A percentile compares a stretch with the other conserved stretches of the same genome.
Evolutionary conservation across 1,140 invertebrate species (phyloP).

Genomic region (Lordiphosa stackelbergi): DNA sequence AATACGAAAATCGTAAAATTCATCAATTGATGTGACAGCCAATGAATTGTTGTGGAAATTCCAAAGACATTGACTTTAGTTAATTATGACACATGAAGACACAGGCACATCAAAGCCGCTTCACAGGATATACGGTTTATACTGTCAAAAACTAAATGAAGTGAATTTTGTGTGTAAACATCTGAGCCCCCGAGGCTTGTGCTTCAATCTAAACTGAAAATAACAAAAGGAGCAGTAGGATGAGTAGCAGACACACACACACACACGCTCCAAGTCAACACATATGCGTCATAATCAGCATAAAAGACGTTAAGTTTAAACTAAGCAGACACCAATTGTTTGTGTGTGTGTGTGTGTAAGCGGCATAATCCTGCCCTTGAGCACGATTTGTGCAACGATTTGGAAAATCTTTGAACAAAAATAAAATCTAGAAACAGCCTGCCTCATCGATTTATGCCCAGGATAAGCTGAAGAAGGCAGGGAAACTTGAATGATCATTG

Average conservation of each 20-base stretch:
- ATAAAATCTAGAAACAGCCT: conserved; percentile 47
- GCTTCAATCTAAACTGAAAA: conserved; percentile 60
- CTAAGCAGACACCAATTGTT: conserved; percentile 56
- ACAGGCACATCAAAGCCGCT: conserved; percentile 49
- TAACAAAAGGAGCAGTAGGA: conserved; percentile 27
- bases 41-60: neutral
- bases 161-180: conserved; percentile 69
- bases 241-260: too few relatives aligned
- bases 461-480: conserved; percentile 2
- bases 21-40: conserved; percentile 30
- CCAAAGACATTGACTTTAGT: conserved; percentile 28
- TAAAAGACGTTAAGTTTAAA: conserved; percentile 69
- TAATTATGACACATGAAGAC: conserved; percentile 54
- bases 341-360: conserved; percentile 19
- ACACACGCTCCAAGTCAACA: conserved; percentile 5
- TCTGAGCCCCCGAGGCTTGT: conserved; percentile 32
- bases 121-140: conserved; percentile 23
- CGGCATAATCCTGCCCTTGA: conserved; percentile 47
- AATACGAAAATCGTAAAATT: conserved; percentile 34
- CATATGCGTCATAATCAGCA: conserved; percentile 68
- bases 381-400: conserved; percentile 66
- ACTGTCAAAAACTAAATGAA: conserved; percentile 65
- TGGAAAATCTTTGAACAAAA: conserved; percentile 68
- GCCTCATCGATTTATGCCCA: conserved; percentile 12
- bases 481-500: too few relatives aligned